Base-by-base conservation (phyloP, 1,140 invertebrate species). In the Drosophila pallidifrons region DNA sequence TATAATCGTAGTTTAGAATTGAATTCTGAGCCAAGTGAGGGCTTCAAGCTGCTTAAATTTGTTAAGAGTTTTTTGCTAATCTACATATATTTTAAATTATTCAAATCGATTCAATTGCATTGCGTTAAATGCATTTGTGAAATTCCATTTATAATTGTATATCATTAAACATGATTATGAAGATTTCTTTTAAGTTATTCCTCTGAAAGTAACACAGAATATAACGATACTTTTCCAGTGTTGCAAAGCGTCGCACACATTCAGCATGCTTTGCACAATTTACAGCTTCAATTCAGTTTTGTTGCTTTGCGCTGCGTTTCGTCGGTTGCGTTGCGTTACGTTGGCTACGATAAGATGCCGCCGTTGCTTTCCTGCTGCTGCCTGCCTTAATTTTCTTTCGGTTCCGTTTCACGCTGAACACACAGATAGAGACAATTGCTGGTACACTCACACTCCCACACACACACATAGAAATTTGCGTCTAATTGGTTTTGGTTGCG, bases 401-500 rank as follows among this genome's bases (percentile, higher is more conserved):
- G 16, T 45, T 30, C 13, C 13, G 32, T 49, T 55, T 2, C 46
- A 43, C 20, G 28, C 45, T 38, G 35, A 38, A 51, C 57, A 13
- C 25, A 20, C 58, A 45, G 59, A 51, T 13, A n/a, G 30, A 49
- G 32, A 13, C 43, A 8, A 47, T 13, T 25, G 13, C 60, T 15
- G 6, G 20, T 41, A 65, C 54, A 35, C 30, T 10, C 41, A 25
- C 15, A 25, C 38, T 32, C 43, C 51, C 7, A 28, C 28, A 59
- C 38, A 57, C 25, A 69, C 28, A 13, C 5, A 57, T 25, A 20
- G 52, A 51, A 35, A 64, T 65, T 72, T 72, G 20, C 51, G 25
- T 66, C 74, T 76, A 76, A 76, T 76, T 76, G 74, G 74, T 76
- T 76, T 73, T 73, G 69, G 55, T 25, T 66, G 69, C 55, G 68